These are phyloP conservation scores for Dicrostonyx torquatus DNA, from an alignment of 2,797 vertebrate species.

Conservation along the genomic window DNA sequence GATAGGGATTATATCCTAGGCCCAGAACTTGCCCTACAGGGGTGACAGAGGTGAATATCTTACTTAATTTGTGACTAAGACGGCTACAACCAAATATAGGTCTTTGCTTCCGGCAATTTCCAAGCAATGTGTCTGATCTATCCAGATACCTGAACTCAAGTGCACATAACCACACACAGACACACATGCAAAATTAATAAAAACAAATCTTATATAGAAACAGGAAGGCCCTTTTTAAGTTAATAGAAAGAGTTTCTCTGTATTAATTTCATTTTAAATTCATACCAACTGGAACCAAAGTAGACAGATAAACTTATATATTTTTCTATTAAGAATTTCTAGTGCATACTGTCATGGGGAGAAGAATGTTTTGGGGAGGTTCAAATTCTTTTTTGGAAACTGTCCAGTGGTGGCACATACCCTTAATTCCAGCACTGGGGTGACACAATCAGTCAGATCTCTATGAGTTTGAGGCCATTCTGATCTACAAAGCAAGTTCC, in stretches of 20 bases:
- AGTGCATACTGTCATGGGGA: not conserved
- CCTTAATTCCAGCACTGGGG: not conserved
- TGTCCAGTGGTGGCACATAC: not conserved
- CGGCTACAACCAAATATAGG: no score
- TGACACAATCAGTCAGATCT: not conserved
- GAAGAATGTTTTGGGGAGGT: not conserved
- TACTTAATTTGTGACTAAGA: no score
- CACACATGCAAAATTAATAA: not conserved
- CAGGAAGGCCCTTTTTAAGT: not conserved
- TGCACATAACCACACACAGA: not conserved
- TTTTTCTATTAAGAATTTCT: constrained; percentile 33
- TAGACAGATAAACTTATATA: not conserved
- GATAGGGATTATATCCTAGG: no score
- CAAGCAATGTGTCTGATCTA: not conserved
- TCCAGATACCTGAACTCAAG: not conserved
- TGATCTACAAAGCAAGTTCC: not conserved
- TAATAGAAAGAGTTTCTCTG: not conserved
- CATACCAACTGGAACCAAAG: not conserved
- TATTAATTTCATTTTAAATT: constrained; percentile 37
- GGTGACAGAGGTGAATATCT: no score
- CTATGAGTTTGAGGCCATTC: not conserved
- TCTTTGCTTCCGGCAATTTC: no score
- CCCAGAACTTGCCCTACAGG: no score
- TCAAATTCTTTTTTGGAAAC: not conserved
- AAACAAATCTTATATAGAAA: not conserved